phyloP scores from a whole-genome alignment of 2,797 vertebrate genomes.

The Hippocampus kuda region DNA sequence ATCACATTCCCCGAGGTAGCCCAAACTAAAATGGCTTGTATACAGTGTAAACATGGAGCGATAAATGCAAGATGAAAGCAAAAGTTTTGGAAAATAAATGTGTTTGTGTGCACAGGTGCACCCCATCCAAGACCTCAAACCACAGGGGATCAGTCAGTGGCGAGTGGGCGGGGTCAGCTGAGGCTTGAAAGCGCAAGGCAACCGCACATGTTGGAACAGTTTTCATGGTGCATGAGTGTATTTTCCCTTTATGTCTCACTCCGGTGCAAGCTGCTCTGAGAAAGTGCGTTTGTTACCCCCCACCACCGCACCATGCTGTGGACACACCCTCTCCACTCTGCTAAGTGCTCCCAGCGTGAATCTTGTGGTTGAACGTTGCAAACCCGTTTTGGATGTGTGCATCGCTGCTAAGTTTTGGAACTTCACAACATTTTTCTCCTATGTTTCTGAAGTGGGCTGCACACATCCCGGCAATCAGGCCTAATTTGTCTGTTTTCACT shows the following conservation, averaged over 20 bases:
- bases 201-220: slow-evolving; percentile 26
- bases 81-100: slow-evolving; percentile 27
- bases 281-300: neutral
- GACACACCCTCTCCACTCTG: slow-evolving; percentile 36
- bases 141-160: slow-evolving; percentile 42
- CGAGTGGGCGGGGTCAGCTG: slow-evolving; percentile 34
- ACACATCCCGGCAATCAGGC: no score
- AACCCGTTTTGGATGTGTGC: neutral
- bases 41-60: slow-evolving; percentile 26
- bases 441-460: no score
- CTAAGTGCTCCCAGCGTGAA: no score
- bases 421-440: no score
- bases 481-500: no score
- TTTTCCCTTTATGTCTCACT: neutral
- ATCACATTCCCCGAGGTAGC: slow-evolving; percentile 1
- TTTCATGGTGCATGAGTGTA: slow-evolving; percentile 37
- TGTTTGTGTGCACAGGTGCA: slow-evolving; percentile 57
- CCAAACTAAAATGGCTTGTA: slow-evolving; percentile 23
- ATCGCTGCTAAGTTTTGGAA: no score
- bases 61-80: slow-evolving; percentile 26
- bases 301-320: slow-evolving; percentile 12
- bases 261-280: neutral
- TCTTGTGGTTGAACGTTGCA: slow-evolving; percentile 25
- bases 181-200: slow-evolving; percentile 33
- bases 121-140: slow-evolving; percentile 46